Evolutionary conservation across 2,113 vertebrate species (phyloP).

Genomic region (Rhabdomys dilectus): DNA sequence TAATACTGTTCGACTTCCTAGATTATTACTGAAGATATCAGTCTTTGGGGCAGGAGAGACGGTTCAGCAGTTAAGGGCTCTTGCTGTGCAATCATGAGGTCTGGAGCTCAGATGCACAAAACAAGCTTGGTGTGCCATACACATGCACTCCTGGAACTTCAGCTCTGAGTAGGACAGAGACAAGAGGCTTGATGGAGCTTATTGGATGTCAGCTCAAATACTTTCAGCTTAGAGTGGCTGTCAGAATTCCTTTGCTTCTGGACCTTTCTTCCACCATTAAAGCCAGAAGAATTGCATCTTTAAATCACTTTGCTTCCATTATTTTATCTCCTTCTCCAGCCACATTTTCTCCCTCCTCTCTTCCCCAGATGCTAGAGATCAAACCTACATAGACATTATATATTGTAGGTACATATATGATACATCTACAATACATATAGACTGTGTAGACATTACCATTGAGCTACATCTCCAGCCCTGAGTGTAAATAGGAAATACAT

Average conservation of each 20-base stretch:
- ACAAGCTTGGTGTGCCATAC: not conserved
- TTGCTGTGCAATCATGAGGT: not conserved
- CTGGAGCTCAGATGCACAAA: not conserved
- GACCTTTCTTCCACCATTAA: not conserved
- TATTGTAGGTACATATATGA: too few relatives aligned
- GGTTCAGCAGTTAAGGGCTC: not conserved
- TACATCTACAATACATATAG: too few relatives aligned
- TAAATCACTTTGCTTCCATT: not conserved
- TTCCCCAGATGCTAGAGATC: not conserved
- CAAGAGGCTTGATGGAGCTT: not conserved
- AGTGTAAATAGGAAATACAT: too few relatives aligned
- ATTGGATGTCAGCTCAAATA: not conserved
- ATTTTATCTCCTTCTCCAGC: not conserved
- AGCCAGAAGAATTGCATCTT: not conserved
- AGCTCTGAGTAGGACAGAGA: not conserved
- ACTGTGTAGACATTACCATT: not conserved
- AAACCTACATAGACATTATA: not conserved
- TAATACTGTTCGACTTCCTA: not conserved
- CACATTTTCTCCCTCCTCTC: not conserved
- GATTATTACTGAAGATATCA: not conserved
- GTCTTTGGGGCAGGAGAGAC: not conserved
- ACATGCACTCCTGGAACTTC: not conserved
- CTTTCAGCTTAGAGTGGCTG: not conserved
- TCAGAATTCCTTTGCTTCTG: not conserved
- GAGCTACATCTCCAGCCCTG: too few relatives aligned